Base-by-base conservation (phyloP, 1,140 invertebrate genomes). In the Tetranychus urticae region DNA sequence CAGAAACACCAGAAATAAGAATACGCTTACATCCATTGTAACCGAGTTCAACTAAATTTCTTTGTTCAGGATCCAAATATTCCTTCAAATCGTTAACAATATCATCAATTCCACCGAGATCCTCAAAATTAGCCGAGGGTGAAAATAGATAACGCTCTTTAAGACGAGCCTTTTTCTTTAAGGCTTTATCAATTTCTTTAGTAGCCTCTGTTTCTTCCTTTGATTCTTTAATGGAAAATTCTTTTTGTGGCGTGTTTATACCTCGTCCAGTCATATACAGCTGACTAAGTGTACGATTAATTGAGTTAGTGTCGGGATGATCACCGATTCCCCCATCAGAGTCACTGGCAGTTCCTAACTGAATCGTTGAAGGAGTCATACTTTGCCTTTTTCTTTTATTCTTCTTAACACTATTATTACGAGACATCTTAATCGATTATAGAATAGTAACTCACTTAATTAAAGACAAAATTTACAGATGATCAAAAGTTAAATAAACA, bases 1-100 rank as follows among this genome's bases (percentile, higher is more conserved):
- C 91, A 34, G 88, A 86, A 10, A 90, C 90, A 1, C 91, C 91
- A 74, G 90, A 86, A 54, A 93, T 74, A 31, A 92, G 73, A 69
- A 92, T 81, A 47, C 90, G 87, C 69, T 74, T 71, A 1, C 81
- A 77, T 60, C 79, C 71, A n/a, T 70, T 70, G 33, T 84, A 73
- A 12, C 80, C 79, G 63, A 83, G 74, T 69, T 82, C 33, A 12
- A 31, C 76, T 63, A 77, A 75, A 69, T 85, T 90, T 70, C 87
- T 83, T 66, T 81, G 83, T 67, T 91, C 79, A 68, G 91, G 86
- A 33, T 85, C 75, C 5, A 90, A 71, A 54, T 91, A 72, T 66
- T 85, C 82, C 69, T 81, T 84, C 1, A 90, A 77, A 67, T 88
- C 82, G 73, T 84, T 67, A 61, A 68, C 65, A 62, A 59, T 50